Evolutionary conservation across 2,888 invertebrate genomes (phyloP).

Genomic region (Operophtera brumata): DNA sequence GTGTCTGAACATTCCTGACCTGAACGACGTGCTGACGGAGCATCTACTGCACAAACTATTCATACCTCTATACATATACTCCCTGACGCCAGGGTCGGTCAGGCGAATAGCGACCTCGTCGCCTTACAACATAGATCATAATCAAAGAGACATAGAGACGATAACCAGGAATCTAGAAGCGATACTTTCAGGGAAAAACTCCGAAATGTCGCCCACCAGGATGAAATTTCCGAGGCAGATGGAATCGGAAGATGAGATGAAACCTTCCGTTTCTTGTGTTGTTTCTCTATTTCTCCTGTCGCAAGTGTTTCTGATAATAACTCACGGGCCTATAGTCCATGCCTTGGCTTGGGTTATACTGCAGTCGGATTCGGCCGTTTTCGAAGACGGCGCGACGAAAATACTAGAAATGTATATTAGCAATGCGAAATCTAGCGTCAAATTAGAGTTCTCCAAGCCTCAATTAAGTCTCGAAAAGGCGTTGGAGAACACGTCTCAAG

Average conservation of each 20-base stretch:
- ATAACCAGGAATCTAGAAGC: conserved; percentile 83
- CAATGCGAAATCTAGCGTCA: conserved; percentile 77
- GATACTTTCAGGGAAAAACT: conserved; percentile 81
- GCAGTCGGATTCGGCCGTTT: conserved; percentile 87
- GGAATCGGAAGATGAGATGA: conserved; percentile 78
- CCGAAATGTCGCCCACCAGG: conserved; percentile 72
- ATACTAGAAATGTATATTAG: conserved; percentile 84
- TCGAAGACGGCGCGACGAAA: conserved; percentile 85
- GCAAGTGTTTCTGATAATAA: conserved; percentile 96
- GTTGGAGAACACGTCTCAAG: conserved; percentile 76
- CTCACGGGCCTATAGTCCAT: conserved; percentile 94
- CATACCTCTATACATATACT: conserved; percentile 96
- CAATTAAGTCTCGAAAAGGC: conserved; percentile 89
- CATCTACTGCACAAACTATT: conserved; percentile 95
- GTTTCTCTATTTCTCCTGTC: conserved; percentile 95
- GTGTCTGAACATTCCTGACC: conserved; percentile 92
- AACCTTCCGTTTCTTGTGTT: conserved; percentile 91
- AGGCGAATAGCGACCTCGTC: conserved; percentile 54
- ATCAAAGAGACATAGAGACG: conserved; percentile 80
- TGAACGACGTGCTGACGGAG: conserved; percentile 96
- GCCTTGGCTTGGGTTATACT: conserved; percentile 94
- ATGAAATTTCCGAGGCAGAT: conserved; percentile 61
- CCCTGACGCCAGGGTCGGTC: conserved; percentile 81
- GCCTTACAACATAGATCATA: conserved; percentile 68
- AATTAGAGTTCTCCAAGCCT: conserved; percentile 85